phyloP scores from a whole-genome alignment of 2,888 invertebrate genomes.

The Plusia festucae region DNA sequence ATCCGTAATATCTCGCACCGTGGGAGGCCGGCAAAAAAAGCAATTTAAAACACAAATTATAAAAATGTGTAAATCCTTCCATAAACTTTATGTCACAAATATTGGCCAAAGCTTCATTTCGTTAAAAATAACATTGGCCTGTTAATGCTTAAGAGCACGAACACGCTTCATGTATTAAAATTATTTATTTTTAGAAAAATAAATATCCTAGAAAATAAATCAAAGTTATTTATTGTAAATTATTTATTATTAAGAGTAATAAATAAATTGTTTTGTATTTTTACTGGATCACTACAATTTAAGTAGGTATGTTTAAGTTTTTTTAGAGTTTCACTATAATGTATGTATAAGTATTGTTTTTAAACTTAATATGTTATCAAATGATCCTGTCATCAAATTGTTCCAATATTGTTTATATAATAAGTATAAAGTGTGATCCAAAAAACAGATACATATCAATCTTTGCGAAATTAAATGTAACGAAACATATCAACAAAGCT shows the following conservation, averaged over 20 bases:
- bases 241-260: neutral
- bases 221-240: neutral
- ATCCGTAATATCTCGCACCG: too few species aligned
- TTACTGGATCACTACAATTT: conserved; percentile 24
- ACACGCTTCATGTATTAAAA: neutral
- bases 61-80: conserved; percentile 42
- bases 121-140: neutral
- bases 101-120: conserved; percentile 7
- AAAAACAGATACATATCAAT: conserved; percentile 58
- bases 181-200: neutral
- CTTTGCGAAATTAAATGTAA: conserved; percentile 74
- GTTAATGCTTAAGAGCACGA: neutral
- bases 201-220: neutral
- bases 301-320: neutral
- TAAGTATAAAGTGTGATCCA: conserved; percentile 41
- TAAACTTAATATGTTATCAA: neutral
- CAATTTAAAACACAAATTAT: conserved; percentile 25
- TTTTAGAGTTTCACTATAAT: neutral
- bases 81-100: conserved; percentile 47
- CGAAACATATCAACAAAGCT: conserved; percentile 88
- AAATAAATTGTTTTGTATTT: conserved; percentile 8
- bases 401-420: conserved; percentile 13
- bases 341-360: neutral
- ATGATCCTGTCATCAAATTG: neutral
- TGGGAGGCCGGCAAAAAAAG: too few species aligned